Evolutionary conservation across 2,888 invertebrate species (phyloP).

Genomic region (Caenorhabditis sulstoni): DNA sequence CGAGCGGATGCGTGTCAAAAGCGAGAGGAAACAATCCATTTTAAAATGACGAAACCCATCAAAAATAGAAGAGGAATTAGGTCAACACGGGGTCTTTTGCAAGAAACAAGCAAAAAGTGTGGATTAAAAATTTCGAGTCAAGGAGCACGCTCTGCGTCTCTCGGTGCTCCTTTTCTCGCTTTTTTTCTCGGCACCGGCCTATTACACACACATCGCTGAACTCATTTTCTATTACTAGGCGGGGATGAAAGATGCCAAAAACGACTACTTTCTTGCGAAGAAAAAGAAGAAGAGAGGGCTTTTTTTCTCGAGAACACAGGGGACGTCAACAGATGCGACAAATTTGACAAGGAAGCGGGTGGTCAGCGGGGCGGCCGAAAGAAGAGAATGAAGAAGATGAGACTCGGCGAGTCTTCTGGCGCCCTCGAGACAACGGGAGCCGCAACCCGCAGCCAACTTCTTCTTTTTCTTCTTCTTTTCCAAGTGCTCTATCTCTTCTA

Average conservation of each 20-base stretch:
- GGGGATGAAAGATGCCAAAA: conserved; percentile 24
- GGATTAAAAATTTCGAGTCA: conserved; percentile 51
- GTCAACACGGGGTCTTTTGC: conserved; percentile 37
- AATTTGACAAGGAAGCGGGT: conserved; percentile 49
- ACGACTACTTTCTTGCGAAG: conserved; percentile 21
- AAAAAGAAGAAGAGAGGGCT: neutral
- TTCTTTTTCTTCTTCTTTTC: conserved; percentile 4
- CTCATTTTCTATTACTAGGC: conserved; percentile 55
- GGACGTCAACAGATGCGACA: conserved; percentile 36
- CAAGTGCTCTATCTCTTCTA: conserved; percentile 10
- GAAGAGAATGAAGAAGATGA: conserved; percentile 28
- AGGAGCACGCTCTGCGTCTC: conserved; percentile 16
- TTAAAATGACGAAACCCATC: neutral
- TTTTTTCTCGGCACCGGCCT: conserved; percentile 26
- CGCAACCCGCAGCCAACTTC: conserved; percentile 9
- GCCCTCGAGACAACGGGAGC: conserved; percentile 17
- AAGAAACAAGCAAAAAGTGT: conserved; percentile 44
- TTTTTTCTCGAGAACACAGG: conserved; percentile 29
- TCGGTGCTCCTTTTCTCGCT: neutral
- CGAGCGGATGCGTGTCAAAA: neutral
- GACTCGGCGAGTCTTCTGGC: conserved; percentile 17
- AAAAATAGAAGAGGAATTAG: conserved; percentile 14
- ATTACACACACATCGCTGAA: conserved; percentile 56
- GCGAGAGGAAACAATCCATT: neutral
- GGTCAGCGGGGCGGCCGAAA: conserved; percentile 32